Conservation (phyloP, 2,113 vertebrate genomes). For the Oceanodroma tethys region DNA sequence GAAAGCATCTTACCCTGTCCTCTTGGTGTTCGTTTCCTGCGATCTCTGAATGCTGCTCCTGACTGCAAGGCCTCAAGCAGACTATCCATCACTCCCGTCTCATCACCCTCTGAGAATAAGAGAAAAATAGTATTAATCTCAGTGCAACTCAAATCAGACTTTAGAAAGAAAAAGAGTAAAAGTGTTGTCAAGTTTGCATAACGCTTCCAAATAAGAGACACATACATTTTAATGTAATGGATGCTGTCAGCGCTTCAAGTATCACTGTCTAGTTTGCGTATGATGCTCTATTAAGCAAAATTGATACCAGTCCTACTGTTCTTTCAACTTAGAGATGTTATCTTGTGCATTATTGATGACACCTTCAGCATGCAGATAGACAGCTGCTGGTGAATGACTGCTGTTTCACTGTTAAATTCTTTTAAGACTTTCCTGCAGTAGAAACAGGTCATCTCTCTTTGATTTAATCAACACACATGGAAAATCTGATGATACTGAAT, state of each 20-base stretch:
- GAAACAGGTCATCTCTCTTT: conserved; percentile 5
- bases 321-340: conserved; percentile 42
- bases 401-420: neutral
- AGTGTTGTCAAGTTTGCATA: conserved; percentile 24
- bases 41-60: conserved; percentile 95
- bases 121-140: conserved; percentile 51
- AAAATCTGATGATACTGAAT: neutral
- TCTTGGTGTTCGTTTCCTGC: conserved; percentile 91
- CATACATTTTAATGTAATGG: neutral
- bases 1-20: conserved; percentile 66
- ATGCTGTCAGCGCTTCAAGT: conserved; percentile 32
- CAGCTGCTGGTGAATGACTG: conserved; percentile 40
- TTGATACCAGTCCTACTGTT: conserved; percentile 33
- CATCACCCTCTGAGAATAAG: conserved; percentile 87
- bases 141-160: conserved; percentile 35
- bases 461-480: conserved; percentile 7
- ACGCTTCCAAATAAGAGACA: neutral
- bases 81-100: conserved; percentile 98
- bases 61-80: conserved; percentile 96
- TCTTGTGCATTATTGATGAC: conserved; percentile 62
- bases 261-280: conserved; percentile 29
- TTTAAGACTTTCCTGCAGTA: conserved; percentile 26
- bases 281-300: conserved; percentile 55
- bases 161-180: neutral
- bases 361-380: conserved; percentile 48